Evolutionary conservation across 2,888 invertebrate genomes (phyloP).

Genomic region (Dynastes grantii): DNA sequence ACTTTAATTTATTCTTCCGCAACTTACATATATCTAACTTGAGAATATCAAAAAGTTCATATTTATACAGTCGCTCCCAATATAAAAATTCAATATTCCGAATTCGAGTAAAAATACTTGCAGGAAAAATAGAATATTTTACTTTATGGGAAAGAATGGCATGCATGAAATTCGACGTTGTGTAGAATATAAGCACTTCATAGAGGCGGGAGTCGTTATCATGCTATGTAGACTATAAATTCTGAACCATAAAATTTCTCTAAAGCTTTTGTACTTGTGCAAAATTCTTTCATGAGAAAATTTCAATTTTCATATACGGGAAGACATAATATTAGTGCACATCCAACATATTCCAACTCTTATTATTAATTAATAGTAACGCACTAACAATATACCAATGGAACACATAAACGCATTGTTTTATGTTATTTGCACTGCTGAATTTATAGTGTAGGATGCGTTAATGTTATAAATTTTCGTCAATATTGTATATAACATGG

Average conservation of each 20-base stretch:
- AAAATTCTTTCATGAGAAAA: neutral
- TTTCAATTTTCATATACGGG: neutral
- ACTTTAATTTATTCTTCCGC: neutral
- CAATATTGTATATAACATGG: neutral
- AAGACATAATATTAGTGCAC: no score
- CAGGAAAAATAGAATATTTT: slow-evolving; percentile 10
- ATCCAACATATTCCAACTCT: no score
- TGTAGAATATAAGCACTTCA: neutral
- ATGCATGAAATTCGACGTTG: slow-evolving; percentile 8
- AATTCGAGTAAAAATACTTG: slow-evolving; percentile 5
- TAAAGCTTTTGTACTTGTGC: neutral
- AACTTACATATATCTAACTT: neutral
- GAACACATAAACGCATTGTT: no score
- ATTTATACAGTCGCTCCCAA: neutral
- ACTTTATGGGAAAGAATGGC: slow-evolving; percentile 1
- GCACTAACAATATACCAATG: no score
- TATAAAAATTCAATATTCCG: slow-evolving; percentile 17
- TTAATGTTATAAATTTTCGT: neutral
- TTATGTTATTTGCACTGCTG: neutral
- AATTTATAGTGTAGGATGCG: neutral
- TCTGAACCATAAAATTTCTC: slow-evolving; percentile 8
- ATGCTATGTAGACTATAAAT: slow-evolving; percentile 28
- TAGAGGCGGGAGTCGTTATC: slow-evolving; percentile 10
- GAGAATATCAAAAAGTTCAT: neutral
- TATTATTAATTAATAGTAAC: no score